Evolutionary conservation across 2,113 vertebrate genomes (phyloP).

Genomic region (Odobenus rosmarus): DNA sequence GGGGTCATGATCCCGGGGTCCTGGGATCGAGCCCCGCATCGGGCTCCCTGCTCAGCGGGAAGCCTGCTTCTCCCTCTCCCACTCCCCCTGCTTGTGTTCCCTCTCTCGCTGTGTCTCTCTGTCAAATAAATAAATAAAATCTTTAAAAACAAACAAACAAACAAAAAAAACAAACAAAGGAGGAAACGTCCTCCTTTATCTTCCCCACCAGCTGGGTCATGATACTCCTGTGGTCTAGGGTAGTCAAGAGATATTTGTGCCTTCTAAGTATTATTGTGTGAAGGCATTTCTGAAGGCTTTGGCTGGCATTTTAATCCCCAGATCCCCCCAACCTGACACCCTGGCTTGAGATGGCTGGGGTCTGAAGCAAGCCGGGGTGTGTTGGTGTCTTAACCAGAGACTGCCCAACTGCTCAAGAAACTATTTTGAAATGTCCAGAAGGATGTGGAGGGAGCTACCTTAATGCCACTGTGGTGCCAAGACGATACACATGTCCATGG

Average conservation of each 20-base stretch:
- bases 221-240: not conserved
- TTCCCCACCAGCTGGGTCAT: not conserved
- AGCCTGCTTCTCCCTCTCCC: too few species aligned
- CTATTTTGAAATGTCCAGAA: not conserved
- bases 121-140: too few species aligned
- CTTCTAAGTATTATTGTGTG: not conserved
- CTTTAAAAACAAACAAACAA: too few species aligned
- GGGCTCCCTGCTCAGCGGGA: too few species aligned
- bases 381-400: not conserved
- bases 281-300: not conserved
- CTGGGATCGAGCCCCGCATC: too few species aligned
- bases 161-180: not conserved
- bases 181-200: not conserved
- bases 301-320: not conserved
- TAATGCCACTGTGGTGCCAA: not conserved
- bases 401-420: not conserved
- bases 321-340: not conserved
- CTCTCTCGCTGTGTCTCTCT: too few species aligned
- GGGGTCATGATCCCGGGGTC: too few species aligned
- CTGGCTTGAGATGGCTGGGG: not conserved
- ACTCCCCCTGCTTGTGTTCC: too few species aligned
- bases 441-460: not conserved
- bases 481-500: rapidly evolving
- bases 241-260: not conserved
- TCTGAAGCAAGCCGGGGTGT: not conserved